phyloP scores from a whole-genome alignment of 2,113 vertebrate species.

The Amphilophus citrinellus region DNA sequence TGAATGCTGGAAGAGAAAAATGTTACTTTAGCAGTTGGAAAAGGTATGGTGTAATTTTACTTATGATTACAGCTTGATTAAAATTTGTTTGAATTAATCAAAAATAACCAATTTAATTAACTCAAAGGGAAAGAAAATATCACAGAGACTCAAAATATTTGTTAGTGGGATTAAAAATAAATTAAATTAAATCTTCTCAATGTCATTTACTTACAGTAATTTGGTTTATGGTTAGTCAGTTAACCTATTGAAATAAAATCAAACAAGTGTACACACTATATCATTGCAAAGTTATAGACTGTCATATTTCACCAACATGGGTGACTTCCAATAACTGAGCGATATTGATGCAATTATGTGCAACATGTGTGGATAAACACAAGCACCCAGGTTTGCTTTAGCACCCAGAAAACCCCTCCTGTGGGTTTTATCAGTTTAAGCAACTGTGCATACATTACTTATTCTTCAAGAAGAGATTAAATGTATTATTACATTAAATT shows the following conservation, averaged over 20 bases:
- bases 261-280: background rate
- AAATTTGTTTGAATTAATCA: background rate
- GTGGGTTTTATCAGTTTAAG: background rate
- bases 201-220: background rate
- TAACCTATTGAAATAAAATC: background rate
- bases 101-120: background rate
- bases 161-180: background rate
- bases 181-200: background rate
- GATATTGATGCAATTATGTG: constrained; percentile 10
- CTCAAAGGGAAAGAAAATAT: background rate
- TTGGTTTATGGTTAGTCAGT: background rate
- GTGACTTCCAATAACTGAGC: background rate
- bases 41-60: background rate
- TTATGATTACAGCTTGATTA: background rate
- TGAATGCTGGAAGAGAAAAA: background rate
- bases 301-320: constrained; percentile 5
- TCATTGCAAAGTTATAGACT: background rate
- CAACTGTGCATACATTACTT: background rate
- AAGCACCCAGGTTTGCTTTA: background rate
- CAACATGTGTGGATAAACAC: background rate
- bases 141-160: background rate
- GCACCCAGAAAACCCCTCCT: background rate
- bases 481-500: background rate
- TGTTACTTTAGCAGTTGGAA: background rate
- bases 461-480: background rate